A percentile compares a stretch with the other conserved stretches of the same genome.
Conservation (phyloP, 1,140 invertebrate species). For the Leptinotarsa undecemlineata region DNA sequence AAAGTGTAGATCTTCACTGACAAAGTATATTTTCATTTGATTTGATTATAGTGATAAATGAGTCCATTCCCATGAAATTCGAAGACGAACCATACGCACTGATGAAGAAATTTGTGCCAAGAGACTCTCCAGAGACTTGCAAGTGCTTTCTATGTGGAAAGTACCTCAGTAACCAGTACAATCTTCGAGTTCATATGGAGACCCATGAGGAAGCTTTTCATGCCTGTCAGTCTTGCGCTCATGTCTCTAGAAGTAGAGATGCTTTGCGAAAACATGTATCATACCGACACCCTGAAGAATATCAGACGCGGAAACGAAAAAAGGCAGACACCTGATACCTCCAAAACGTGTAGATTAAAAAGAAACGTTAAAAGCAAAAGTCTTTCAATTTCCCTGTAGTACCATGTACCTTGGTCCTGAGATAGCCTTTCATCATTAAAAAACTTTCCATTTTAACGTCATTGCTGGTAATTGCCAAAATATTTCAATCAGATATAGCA, state of each 20-base stretch:
- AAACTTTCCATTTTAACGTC: no score
- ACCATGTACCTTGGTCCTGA: no score
- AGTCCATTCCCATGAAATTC: slow-evolving; percentile 17
- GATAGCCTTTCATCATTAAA: no score
- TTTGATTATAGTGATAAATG: neutral
- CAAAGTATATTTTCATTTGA: no score
- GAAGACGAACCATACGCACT: slow-evolving; percentile 21
- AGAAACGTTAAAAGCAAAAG: neutral
- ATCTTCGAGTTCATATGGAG: slow-evolving; percentile 85
- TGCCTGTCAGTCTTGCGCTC: slow-evolving; percentile 81
- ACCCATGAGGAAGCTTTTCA: slow-evolving; percentile 82
- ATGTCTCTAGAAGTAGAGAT: slow-evolving; percentile 83
- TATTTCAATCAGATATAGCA: no score
- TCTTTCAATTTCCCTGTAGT: neutral
- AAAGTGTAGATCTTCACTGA: no score
- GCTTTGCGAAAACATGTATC: slow-evolving; percentile 86
- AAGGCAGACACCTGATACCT: slow-evolving; percentile 41
- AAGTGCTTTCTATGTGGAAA: slow-evolving; percentile 82
- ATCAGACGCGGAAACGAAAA: slow-evolving; percentile 51
- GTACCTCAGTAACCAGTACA: slow-evolving; percentile 87
- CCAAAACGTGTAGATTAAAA: slow-evolving; percentile 18
- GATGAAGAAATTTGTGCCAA: slow-evolving; percentile 31
- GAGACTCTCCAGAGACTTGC: slow-evolving; percentile 52
- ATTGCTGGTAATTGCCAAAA: no score
- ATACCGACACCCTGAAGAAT: slow-evolving; percentile 73